A percentile compares a stretch with the other conserved stretches of the same genome.
Evolutionary conservation across 2,113 vertebrate species (phyloP).

Genomic region (Boleophthalmus pectinirostris): DNA sequence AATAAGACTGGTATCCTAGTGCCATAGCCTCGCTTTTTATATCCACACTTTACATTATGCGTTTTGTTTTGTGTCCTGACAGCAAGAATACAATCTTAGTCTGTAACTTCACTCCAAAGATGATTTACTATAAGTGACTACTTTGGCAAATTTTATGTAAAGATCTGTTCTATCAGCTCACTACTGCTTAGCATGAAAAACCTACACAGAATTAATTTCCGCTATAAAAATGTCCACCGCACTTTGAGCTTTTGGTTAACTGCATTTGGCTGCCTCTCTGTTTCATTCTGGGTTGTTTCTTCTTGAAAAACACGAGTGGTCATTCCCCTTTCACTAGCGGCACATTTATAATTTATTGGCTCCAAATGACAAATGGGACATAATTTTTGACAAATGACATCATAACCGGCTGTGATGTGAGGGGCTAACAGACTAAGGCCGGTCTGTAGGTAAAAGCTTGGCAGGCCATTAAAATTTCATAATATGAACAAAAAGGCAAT

Average conservation of each 20-base stretch:
- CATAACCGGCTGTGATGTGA: constrained; percentile 58
- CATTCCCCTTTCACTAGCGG: constrained; percentile 38
- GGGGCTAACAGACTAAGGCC: constrained; percentile 47
- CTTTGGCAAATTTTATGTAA: neutral
- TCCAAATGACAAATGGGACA: constrained; percentile 65
- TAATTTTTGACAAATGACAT: constrained; percentile 65
- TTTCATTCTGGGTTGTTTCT: constrained; percentile 16
- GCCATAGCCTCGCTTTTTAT: neutral
- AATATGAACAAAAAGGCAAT: constrained; percentile 72
- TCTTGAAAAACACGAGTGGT: constrained; percentile 31
- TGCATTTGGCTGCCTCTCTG: constrained; percentile 16
- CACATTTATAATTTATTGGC: constrained; percentile 66
- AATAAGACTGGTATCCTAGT: neutral
- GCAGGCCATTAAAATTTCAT: constrained; percentile 69
- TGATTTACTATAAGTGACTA: neutral
- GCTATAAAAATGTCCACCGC: neutral
- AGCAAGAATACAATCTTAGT: neutral
- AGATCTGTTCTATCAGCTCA: constrained; percentile 1
- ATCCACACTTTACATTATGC: neutral
- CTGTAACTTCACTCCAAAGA: neutral
- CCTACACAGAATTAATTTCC: neutral
- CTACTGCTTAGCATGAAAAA: neutral
- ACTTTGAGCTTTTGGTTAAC: constrained; percentile 8
- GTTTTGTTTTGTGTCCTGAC: neutral
- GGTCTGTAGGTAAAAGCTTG: constrained; percentile 57